phyloP scores from a whole-genome alignment of 2,888 invertebrate species.

The Thera britannica region DNA sequence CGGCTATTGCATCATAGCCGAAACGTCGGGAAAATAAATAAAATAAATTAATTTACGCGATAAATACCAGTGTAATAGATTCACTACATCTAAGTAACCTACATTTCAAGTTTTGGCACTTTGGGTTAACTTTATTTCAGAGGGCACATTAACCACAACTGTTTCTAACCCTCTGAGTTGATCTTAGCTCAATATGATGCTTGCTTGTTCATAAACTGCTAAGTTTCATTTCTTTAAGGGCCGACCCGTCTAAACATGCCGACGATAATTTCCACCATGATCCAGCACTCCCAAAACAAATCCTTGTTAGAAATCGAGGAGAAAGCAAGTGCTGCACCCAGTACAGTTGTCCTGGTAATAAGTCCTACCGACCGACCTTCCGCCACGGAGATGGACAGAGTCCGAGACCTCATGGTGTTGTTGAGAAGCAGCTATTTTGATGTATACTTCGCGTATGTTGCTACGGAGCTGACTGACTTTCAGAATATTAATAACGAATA shows the following conservation, averaged over 20 bases:
- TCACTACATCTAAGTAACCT: no score
- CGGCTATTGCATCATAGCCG: no score
- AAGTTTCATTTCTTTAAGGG: slow-evolving; percentile 62
- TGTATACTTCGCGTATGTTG: slow-evolving; percentile 81
- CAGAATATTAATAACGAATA: slow-evolving; percentile 76
- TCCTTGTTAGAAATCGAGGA: slow-evolving; percentile 64
- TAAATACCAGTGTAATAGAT: no score
- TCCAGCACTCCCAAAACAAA: slow-evolving; percentile 75
- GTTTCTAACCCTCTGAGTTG: no score
- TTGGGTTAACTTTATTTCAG: not conserved
- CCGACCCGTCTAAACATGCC: slow-evolving; percentile 80
- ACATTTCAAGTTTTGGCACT: not conserved
- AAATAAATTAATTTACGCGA: no score
- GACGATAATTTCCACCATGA: slow-evolving; percentile 75
- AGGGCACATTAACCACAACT: no score
- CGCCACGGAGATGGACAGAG: slow-evolving; percentile 67
- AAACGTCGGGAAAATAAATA: no score
- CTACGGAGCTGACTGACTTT: slow-evolving; percentile 72
- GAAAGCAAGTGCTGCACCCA: slow-evolving; percentile 66
- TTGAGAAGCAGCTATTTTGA: slow-evolving; percentile 80
- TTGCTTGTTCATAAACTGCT: not conserved
- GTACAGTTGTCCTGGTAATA: slow-evolving; percentile 81
- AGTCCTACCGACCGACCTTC: slow-evolving; percentile 79
- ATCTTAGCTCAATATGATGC: no score
- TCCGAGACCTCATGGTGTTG: slow-evolving; percentile 70